Conservation (phyloP, 2,113 vertebrate species). For the Gorsachius goisagi region DNA sequence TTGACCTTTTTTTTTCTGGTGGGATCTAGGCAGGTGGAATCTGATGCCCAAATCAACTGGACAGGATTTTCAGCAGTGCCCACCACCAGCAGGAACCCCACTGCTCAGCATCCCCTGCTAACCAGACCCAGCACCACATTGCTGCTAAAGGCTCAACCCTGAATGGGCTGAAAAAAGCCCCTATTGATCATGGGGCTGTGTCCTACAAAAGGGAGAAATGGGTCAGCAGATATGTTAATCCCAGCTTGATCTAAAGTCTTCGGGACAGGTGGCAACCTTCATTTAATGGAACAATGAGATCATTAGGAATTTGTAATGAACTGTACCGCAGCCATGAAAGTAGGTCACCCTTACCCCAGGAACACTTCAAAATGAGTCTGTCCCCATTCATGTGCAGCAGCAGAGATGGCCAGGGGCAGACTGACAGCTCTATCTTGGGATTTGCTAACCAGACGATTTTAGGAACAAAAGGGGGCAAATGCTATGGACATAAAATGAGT, state of each 20-base stretch:
- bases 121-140: background rate
- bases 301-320: conserved; percentile 56
- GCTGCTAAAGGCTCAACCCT: background rate
- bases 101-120: background rate
- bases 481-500: fast-evolving
- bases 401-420: conserved; percentile 13
- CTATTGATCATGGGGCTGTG: background rate
- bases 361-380: background rate
- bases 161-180: background rate
- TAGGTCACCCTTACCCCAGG: conserved; percentile 49
- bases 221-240: conserved; percentile 36
- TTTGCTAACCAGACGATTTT: background rate
- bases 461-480: background rate
- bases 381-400: background rate
- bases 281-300: conserved; percentile 61
- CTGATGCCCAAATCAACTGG: fast-evolving
- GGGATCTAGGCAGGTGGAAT: background rate
- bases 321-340: background rate
- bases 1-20: background rate
- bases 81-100: background rate
- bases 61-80: background rate
- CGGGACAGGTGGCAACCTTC: conserved; percentile 52
- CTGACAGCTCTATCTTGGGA: background rate
- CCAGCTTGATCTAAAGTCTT: conserved; percentile 48
- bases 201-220: conserved; percentile 40